Conservation (phyloP, 2,113 vertebrate species). For the Hippocampus guttulatus region DNA sequence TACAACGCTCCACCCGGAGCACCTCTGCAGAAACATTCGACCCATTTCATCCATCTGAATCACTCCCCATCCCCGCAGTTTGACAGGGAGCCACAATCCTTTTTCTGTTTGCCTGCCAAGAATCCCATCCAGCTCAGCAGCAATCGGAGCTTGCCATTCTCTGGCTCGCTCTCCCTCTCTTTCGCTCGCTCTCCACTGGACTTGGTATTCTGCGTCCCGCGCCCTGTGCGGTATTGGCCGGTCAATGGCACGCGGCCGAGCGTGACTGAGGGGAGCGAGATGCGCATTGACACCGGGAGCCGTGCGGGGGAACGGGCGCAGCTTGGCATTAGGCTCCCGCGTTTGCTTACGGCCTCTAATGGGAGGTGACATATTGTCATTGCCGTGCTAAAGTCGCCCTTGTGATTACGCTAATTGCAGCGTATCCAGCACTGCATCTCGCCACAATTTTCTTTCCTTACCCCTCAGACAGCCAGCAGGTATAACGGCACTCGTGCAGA, state of each 20-base stretch:
- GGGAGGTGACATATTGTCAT: slow-evolving; percentile 77
- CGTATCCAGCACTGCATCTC: slow-evolving; percentile 49
- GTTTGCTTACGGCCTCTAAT: slow-evolving; percentile 71
- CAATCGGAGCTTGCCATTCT: slow-evolving; percentile 36
- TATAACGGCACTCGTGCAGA: slow-evolving; percentile 17
- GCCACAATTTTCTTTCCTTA: slow-evolving; percentile 12
- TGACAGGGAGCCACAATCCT: slow-evolving; percentile 19
- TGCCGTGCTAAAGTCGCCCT: slow-evolving; percentile 66
- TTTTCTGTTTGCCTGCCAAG: slow-evolving; percentile 34
- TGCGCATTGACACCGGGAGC: slow-evolving; percentile 63
- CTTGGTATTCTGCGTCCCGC: slow-evolving; percentile 47
- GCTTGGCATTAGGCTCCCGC: slow-evolving; percentile 62
- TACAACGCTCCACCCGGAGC: slow-evolving; percentile 6
- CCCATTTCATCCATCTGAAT: slow-evolving; percentile 37
- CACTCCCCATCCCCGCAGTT: slow-evolving; percentile 26
- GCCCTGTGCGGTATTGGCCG: slow-evolving; percentile 58
- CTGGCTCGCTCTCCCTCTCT: slow-evolving; percentile 10
- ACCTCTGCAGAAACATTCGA: slow-evolving; percentile 28
- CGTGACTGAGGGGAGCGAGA: slow-evolving; percentile 56
- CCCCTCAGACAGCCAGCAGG: not conserved
- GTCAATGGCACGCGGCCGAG: slow-evolving; percentile 56
- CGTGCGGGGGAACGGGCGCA: slow-evolving; percentile 59
- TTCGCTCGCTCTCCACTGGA: slow-evolving; percentile 27
- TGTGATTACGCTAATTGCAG: slow-evolving; percentile 76
- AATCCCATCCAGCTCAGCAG: not conserved